Base-by-base conservation (phyloP, 1,140 invertebrate species). In the Trichogramma pretiosum region DNA sequence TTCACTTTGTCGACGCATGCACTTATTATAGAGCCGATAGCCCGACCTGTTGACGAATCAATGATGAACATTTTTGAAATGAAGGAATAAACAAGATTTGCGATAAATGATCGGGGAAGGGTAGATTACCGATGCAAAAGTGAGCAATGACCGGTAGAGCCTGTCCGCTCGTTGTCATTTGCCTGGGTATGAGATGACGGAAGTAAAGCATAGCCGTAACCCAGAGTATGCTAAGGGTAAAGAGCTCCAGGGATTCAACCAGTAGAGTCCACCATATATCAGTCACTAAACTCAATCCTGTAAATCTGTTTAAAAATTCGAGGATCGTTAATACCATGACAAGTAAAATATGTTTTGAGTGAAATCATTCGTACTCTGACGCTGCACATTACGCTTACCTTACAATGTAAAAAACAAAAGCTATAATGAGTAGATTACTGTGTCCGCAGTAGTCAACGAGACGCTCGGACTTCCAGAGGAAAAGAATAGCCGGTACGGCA, bases 361-460 rank as follows among this genome's bases (percentile, higher is more conserved):
- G 11, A 40, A 7, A 23, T 18, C 13, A 18, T 9, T 7, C 23
- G 30, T 28, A 44, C 41, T 9, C 7, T 30, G 26, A 30, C 26
- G n/a, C n/a, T n/a, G n/a, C n/a, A n/a, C n/a, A n/a, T n/a, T n/a
- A 11, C 24, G 3, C 44, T 57, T 84, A 89, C 46, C 83, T 74
- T 23, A 89, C 67, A 33, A 87, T 85, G 64, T 87, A 90, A 55
- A 86, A 77, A 3, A 82, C 81, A 56, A 89, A 84, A 17, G 85
- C 85, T 32, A 79, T 74, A 53, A 89, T 89, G 49, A 90, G 77
- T 41, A 91, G 74, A 64, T 91, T 89, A 50, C 84, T 85, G 64
- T 89, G 84, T 3, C 87, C 87, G 40, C 86, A 81, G 64, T 85
- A 89, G 64, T 89, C 83, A 2, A 93, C 84, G 21, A 92, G 75